Base-by-base conservation (phyloP, 2,888 invertebrate species). In the Erpobdella octoculata region DNA sequence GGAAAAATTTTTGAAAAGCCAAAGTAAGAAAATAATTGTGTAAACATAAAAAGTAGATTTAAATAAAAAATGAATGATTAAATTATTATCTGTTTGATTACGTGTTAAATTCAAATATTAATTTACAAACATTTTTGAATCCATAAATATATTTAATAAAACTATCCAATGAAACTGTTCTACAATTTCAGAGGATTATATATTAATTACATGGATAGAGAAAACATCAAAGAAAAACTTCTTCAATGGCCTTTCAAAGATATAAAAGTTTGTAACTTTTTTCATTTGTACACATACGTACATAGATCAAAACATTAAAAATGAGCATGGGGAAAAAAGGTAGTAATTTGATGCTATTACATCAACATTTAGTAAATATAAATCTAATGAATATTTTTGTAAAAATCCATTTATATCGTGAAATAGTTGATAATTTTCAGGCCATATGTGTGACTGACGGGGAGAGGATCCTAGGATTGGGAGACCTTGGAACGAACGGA, bases 401-500 rank as follows among this genome's bases (percentile, higher is more conserved):
- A 21, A 35, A 35, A 59, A 59, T 18, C 12, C 18, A 18, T 18
- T 25, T 15, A 59, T n/a, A n/a, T n/a, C n/a, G n/a, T n/a, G n/a
- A n/a, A n/a, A n/a, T n/a, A n/a, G n/a, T n/a, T n/a, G n/a, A n/a
- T 71, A n/a, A n/a, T n/a, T n/a, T 15, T 18, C 77, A 83, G 81
- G 86, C 85, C 6, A 83, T 86, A 70, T 93, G 94, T 12, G 96
- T 97, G 61, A 98, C 98, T 0, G 98, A 98, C 83, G 98, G 98
- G 21, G 97, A 98, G 84, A 88, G 98, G 71, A 98, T 99, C 82
- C 86, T 99, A 71, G 98, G 98, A 4, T 86, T 98, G 70, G 98
- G 98, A 1, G 98, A 98, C 85, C 86, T 97, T 75, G 98, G 98
- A 15, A 93, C 92, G 3, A 90, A 92, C 81, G 98, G 97, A 28